Conservation (phyloP, 2,797 vertebrate species). For the Emys orbicularis region DNA sequence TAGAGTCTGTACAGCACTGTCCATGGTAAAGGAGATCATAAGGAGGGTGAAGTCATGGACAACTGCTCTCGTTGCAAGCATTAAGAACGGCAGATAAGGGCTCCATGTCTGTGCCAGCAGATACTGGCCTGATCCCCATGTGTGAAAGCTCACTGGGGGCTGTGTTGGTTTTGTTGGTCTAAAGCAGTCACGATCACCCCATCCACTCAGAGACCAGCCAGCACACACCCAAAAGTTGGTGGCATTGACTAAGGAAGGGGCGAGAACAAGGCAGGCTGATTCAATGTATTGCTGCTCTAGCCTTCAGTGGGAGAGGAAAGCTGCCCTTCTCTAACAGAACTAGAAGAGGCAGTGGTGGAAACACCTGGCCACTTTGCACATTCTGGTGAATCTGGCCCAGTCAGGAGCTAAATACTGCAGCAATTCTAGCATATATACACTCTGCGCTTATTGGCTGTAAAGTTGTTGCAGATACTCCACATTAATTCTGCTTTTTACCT, state of each 20-base stretch:
- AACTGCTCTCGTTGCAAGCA: conserved; percentile 36
- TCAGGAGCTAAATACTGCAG: neutral
- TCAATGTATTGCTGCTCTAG: neutral
- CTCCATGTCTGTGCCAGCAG: conserved; percentile 16
- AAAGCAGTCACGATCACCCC: neutral
- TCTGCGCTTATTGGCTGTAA: neutral
- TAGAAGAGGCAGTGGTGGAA: neutral
- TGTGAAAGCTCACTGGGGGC: neutral
- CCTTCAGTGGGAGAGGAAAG: neutral
- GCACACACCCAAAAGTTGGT: neutral
- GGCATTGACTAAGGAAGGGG: neutral
- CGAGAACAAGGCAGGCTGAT: neutral
- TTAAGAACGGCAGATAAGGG: neutral
- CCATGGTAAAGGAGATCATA: conserved; percentile 8
- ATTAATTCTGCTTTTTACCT: neutral
- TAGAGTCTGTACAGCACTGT: conserved; percentile 19
- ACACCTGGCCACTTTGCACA: neutral
- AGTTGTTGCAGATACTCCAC: neutral
- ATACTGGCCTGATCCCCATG: neutral
- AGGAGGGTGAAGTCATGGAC: conserved; percentile 34
- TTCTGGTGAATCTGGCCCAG: neutral
- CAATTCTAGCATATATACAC: neutral
- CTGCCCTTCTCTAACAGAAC: neutral
- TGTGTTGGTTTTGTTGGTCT: neutral
- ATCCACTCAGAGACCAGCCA: neutral